Base-by-base conservation (phyloP, 2,113 vertebrate genomes). In the Fregata magnificens region DNA sequence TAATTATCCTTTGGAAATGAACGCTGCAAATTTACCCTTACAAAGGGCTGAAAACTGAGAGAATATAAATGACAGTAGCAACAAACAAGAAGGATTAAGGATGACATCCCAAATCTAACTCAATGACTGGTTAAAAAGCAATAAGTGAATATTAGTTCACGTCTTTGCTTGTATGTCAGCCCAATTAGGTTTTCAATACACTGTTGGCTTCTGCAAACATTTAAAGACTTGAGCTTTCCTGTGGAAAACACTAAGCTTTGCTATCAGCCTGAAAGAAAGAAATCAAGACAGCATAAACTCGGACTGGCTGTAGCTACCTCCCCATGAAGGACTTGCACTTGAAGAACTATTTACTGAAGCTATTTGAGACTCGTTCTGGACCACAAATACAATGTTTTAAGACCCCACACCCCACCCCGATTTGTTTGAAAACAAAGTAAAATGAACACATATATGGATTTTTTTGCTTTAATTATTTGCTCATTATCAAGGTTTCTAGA, bases 381-480 rank as follows among this genome's bases (percentile, higher is more conserved):
- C 24, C 66, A 70, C 34, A 92, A 80, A 82, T 21, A 38, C 8
- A 78, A 55, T 1, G 3, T 82, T 90, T 91, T 47, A 67, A 94
- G 7, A 5, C 4, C 16, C 4, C 53, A n/a, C 34, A 10, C 11
- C 15, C 29, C 19, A 26, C 2, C 3, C 9, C 4, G 7, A 3
- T 45, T 62, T 53, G 5, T 93, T 69, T 61, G 40, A 56, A 93
- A 65, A 76, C 7, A 66, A 88, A 59, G 20, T 12, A 78, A 82
- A 82, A 73, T 0, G 1, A 86, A 88, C 3, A 32, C 67, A 69
- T 38, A 49, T 1, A 36, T 11, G 5, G 8, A 4, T 38, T 77
- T 82, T 67, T 78, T 61, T 18, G 10, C 22, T 82, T 69, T 59
- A 56, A 53, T 82, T 73, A 80, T 80, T 26, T 87, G 44, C 13